Base-by-base conservation (phyloP, 1,140 invertebrate genomes). In the Mycetomoellerius zeteki region DNA sequence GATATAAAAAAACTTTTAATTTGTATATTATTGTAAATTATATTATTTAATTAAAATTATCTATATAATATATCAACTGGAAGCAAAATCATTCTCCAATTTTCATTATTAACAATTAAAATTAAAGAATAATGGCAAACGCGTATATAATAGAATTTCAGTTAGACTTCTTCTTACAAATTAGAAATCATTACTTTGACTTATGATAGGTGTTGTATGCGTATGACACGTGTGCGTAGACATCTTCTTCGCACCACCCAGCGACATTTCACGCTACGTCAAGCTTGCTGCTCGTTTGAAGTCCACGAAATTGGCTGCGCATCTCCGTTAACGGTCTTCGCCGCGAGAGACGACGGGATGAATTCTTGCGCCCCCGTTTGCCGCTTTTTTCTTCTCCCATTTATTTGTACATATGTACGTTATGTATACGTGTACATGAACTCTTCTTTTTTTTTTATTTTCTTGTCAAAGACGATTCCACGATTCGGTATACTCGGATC, bases 211-310 rank as follows among this genome's bases (percentile, higher is more conserved):
- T 82, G 33, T 47, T 21, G 19, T 43, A 30, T 52, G 54, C 69
- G 43, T 24, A n/a, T 43, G 52, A 50, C 37, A 86, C 71, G 75
- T 47, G 67, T 47, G 78, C 77, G 56, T 56, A 80, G 56, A 82
- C 75, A 30, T 80, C 80, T 91, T 86, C 85, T 85, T 86, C 64
- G 71, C 77, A 50, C 54, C 47, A 52, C 21, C 58, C 85, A 73
- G 86, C 86, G 87, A 91, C 91, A 92, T 94, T 94, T 94, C 91
- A 93, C 93, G 93, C 82, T 92, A 92, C 92, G 90, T 88, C 91
- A 90, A 92, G 77, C 75, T 62, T 72, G 87, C 86, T 88, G 71
- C 88, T 90, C 91, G 91, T 91, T 91, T 92, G 77, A 90, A 93
- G 90, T 89, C 91, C 69, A 89, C 90, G 88, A 93, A 94, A 93